Evolutionary conservation across 2,888 invertebrate species (phyloP).

Genomic region (Aspidiotus rigidus): DNA sequence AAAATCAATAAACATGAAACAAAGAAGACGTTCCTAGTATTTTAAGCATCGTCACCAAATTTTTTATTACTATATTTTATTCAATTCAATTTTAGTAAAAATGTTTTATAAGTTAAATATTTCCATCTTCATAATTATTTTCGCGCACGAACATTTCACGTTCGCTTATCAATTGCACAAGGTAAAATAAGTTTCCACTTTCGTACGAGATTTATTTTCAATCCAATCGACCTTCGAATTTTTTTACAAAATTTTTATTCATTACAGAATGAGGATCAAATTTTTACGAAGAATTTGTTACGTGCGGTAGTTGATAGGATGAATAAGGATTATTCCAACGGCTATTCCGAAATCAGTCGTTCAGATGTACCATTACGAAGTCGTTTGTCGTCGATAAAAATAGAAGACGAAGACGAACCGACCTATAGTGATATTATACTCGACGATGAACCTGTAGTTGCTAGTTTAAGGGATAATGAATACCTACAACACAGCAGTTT

Average conservation of each 20-base stretch:
- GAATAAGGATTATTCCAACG: slow-evolving; percentile 61
- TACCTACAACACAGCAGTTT: slow-evolving; percentile 68
- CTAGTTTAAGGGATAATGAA: slow-evolving; percentile 77
- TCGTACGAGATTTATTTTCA: too few relatives aligned
- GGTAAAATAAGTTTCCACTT: too few relatives aligned
- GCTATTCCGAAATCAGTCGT: slow-evolving; percentile 55
- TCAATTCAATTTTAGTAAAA: too few relatives aligned
- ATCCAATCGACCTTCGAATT: too few relatives aligned
- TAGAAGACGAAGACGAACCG: slow-evolving; percentile 34
- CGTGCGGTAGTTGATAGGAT: slow-evolving; percentile 69
- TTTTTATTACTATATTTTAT: too few relatives aligned
- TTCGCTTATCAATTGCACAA: too few relatives aligned
- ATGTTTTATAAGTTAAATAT: too few relatives aligned
- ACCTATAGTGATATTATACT: slow-evolving; percentile 50
- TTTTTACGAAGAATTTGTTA: slow-evolving; percentile 58
- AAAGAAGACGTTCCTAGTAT: too few relatives aligned
- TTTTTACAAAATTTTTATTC: background rate
- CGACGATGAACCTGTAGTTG: slow-evolving; percentile 61
- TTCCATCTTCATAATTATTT: too few relatives aligned
- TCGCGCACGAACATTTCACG: too few relatives aligned
- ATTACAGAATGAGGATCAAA: slow-evolving; percentile 25
- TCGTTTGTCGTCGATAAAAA: slow-evolving; percentile 17
- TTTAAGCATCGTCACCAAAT: too few relatives aligned
- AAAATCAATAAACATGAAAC: too few relatives aligned
- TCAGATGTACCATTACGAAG: slow-evolving; percentile 22